Evolutionary conservation across 2,113 vertebrate genomes (phyloP).

Genomic region (Indicator maculatus): DNA sequence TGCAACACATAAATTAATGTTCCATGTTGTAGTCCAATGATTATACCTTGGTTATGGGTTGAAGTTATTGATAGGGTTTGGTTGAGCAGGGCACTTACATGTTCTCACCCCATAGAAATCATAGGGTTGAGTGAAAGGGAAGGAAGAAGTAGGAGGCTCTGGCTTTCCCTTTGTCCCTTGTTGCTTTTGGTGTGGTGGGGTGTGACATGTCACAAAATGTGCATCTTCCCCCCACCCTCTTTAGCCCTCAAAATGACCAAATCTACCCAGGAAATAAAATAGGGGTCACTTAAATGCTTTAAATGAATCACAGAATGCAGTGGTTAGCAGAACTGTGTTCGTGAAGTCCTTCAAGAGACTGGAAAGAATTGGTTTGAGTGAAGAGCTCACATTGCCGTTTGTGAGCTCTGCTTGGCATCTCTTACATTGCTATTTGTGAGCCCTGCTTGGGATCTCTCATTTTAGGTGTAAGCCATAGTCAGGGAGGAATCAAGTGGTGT

Average conservation of each 20-base stretch:
- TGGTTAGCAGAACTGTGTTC: background rate
- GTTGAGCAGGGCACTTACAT: background rate
- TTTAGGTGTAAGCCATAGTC: background rate
- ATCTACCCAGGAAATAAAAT: background rate
- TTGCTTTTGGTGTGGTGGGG: background rate
- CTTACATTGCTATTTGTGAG: background rate
- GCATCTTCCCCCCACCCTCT: background rate
- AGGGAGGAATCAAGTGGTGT: background rate
- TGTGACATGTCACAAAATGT: rapidly evolving
- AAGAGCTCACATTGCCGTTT: background rate
- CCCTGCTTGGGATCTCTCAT: background rate
- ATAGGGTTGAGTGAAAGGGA: background rate
- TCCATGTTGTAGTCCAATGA: too few relatives aligned
- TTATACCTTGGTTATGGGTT: background rate
- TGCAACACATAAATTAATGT: background rate
- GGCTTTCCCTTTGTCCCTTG: background rate
- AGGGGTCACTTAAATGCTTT: background rate
- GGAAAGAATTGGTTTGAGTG: background rate
- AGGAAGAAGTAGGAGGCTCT: background rate
- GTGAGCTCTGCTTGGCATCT: background rate
- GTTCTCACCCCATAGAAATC: background rate
- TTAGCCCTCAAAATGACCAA: background rate
- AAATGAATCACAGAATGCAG: background rate
- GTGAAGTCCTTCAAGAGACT: background rate
- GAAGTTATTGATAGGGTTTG: background rate